These are phyloP conservation scores for Hirtodrosophila cameraria DNA, from an alignment of 2,888 invertebrate genomes.

Conservation along the genomic window DNA sequence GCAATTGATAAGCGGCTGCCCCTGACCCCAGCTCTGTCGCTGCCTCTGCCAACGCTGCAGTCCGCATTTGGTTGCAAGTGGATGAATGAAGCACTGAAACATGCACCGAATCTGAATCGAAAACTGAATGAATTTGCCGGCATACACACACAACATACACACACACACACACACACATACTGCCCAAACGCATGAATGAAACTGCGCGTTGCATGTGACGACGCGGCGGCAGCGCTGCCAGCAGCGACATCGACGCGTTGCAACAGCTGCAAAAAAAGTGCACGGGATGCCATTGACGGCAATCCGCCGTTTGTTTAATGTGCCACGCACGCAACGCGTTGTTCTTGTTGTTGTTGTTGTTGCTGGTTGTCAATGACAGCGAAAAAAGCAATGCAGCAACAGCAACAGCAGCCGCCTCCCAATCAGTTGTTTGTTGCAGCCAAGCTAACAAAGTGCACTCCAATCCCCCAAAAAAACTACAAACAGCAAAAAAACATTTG, in stretches of 20 bases:
- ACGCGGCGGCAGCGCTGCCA: constrained; percentile 25
- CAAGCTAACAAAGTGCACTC: constrained; percentile 51
- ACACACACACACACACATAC: constrained; percentile 3
- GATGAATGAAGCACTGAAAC: constrained; percentile 68
- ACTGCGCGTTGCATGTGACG: constrained; percentile 67
- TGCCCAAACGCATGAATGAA: constrained; percentile 71
- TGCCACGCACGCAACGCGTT: constrained; percentile 70
- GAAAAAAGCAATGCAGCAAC: constrained; percentile 53
- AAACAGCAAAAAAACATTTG: constrained; percentile 17
- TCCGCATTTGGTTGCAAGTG: constrained; percentile 39
- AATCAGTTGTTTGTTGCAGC: constrained; percentile 38
- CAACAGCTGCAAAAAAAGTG: constrained; percentile 47
- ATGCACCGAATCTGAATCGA: constrained; percentile 51
- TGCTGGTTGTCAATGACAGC: constrained; percentile 62
- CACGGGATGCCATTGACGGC: constrained; percentile 51
- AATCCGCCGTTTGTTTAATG: constrained; percentile 70
- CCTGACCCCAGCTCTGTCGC: neutral
- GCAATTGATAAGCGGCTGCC: constrained; percentile 53
- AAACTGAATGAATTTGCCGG: constrained; percentile 69
- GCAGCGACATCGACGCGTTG: constrained; percentile 52
- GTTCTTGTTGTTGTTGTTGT: constrained; percentile 21
- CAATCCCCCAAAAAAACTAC: constrained; percentile 16
- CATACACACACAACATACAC: constrained; percentile 24
- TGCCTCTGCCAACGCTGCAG: constrained; percentile 29
- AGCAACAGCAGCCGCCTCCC: constrained; percentile 2